Base-by-base conservation (phyloP, 2,113 vertebrate genomes). In the Hyperoodon ampullatus region DNA sequence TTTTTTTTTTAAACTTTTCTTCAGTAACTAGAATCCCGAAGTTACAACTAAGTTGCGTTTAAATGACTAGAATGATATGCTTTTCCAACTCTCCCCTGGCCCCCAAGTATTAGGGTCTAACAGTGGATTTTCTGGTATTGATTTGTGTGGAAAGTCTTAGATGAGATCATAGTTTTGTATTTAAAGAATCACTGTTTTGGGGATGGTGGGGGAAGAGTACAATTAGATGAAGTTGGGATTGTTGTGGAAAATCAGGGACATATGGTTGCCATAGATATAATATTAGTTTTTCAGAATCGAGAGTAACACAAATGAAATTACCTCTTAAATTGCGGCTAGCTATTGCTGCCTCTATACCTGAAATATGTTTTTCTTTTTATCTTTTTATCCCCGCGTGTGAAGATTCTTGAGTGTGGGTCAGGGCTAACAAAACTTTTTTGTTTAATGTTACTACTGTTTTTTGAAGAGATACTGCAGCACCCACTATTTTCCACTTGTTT, bases 191-290 rank as follows among this genome's bases (percentile, higher is more conserved):
- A 88, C 5, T 63, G 65, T 68, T 95, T 95, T 74, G 10, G 24
- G 10, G 13, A 30, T 77, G 26, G 15, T 3, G 12, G 28, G 65
- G 65, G n/a, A 81, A 77, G 72, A 94, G 35, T 83, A 92, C 21
- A 87, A 33, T 91, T 74, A 58, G 60, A 63, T 86, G 55, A 94
- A 86, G 86, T 96, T 72, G 30, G 6, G 68, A 80, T 80, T 83
- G 28, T 97, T 97, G 19, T 94, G n/a, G 84, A 94, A 94, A 93
- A 96, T 92, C 53, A 94, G n/a, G n/a, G 72, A 63, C 74, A 82
- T 97, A n/a, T 58, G 77, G 28, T 87, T 97, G 53, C 77, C 81
- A 30, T 80, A 63, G 78, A 16, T 85, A 42, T 92, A 81, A 58
- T 96, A 78, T 12, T 91, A 80, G 15, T 81, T 92, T 94, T 90